Evolutionary conservation across 1,140 invertebrate genomes (phyloP), one percentile per base, ranked within the genome.

Genomic region (Danaus melanippus): DNA sequence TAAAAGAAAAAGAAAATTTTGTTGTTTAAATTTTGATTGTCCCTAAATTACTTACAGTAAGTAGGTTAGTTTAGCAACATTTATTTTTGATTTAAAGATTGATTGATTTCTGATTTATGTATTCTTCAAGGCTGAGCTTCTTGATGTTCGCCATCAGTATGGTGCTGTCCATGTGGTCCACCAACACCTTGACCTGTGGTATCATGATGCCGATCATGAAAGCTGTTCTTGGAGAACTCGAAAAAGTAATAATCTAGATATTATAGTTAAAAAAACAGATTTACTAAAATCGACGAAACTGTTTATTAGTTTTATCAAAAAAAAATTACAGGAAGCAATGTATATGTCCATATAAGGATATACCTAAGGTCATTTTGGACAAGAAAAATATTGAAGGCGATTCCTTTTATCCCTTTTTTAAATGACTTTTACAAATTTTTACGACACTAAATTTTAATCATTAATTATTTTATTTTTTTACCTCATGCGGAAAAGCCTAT

Each of bases 81-180:
- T 50, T 46, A 42, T 40, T 49, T n/a, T 8, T 11, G 6, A 9
- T 32, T 9, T 10, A 17, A 15, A 42, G 42, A 43, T 52, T 43
- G 11, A 43, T 52, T 8, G 1, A 8, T 17, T 12, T 10, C 9
- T 41, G 17, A n/a, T 41, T 39, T 43, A 41, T 50, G 56, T 57
- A 50, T 78, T 76, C 8, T 78, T 76, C 8, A 56, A 91, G 90
- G 67, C 78, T 95, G 48, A 91, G 93, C 69, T 89, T 92, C 49
- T 90, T 93, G 1, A 74, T 95, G 11, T 92, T 93, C 78, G 69
- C 88, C 9, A 91, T 91, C 0, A 93, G 92, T 0, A 92, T 91
- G 84, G 89, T 94, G 44, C 74, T 94, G n/a, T 93, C 92, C 0
- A 93, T 95, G 92, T 95, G 93, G 93, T 91, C 94, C 11, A 91